Conservation (phyloP, 1,140 invertebrate species). For the Calephelis virginiensis region DNA sequence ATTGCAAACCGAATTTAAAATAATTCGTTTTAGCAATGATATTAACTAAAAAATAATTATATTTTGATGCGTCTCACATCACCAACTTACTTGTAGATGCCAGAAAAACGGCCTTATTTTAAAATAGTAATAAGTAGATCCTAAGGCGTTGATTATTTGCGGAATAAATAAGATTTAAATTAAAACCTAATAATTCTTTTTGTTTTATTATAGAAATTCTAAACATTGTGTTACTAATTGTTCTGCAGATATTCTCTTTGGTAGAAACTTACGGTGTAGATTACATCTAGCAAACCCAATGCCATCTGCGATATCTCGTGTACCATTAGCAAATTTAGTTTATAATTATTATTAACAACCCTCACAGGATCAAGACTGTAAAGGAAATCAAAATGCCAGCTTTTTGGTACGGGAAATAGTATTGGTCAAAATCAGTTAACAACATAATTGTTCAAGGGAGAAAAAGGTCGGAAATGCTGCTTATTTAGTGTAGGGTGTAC, state of each 20-base stretch:
- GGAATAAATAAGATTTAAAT: background rate
- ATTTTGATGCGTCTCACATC: background rate
- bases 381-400: background rate
- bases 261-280: conserved; percentile 21
- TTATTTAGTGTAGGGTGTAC: background rate
- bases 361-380: background rate
- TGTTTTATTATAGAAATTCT: background rate
- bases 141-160: background rate
- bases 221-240: conserved; percentile 12
- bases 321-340: background rate
- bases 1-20: background rate
- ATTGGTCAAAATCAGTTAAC: background rate
- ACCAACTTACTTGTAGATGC: background rate
- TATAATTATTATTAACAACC: background rate
- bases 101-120: background rate
- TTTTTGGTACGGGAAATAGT: background rate
- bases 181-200: background rate
- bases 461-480: background rate
- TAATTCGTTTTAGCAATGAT: conserved; percentile 1
- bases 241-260: conserved; percentile 17
- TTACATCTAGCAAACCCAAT: conserved; percentile 10
- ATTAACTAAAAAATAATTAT: too few relatives aligned
- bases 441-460: background rate
- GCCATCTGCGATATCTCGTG: background rate
- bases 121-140: background rate